Conservation (phyloP, 2,797 vertebrate species). For the Enteromius mattozi region DNA sequence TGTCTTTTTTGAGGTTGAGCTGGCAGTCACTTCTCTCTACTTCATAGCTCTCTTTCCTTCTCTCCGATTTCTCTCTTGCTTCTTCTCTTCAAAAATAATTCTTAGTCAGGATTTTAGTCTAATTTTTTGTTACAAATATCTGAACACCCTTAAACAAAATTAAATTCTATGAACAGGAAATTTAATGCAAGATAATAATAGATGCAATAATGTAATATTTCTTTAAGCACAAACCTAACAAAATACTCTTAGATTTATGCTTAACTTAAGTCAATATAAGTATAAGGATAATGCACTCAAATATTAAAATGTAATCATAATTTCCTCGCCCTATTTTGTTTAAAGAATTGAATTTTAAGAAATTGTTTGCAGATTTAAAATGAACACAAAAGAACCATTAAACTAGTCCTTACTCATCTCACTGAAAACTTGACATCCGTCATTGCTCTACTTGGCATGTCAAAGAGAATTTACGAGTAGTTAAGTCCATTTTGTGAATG, state of each 20-base stretch:
- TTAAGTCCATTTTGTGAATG: too few relatives aligned
- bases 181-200: too few relatives aligned
- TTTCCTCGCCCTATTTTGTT: neutral
- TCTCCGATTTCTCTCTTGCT: slow-evolving; percentile 18
- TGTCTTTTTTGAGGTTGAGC: slow-evolving; percentile 6
- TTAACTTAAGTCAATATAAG: too few relatives aligned
- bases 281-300: too few relatives aligned
- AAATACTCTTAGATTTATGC: too few relatives aligned
- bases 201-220: too few relatives aligned
- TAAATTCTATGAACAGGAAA: neutral
- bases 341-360: neutral
- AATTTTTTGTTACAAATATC: neutral
- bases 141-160: neutral
- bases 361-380: neutral
- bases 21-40: slow-evolving; percentile 2
- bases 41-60: slow-evolving; percentile 36
- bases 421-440: neutral
- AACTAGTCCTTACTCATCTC: neutral
- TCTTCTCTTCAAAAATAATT: neutral
- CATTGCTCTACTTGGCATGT: neutral
- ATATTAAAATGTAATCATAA: too few relatives aligned
- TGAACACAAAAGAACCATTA: neutral
- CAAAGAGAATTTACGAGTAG: neutral
- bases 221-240: too few relatives aligned
- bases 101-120: neutral